Evolutionary conservation across 1,140 invertebrate species (phyloP), one percentile per base, ranked within the genome.

Genomic region (Apis laboriosa): DNA sequence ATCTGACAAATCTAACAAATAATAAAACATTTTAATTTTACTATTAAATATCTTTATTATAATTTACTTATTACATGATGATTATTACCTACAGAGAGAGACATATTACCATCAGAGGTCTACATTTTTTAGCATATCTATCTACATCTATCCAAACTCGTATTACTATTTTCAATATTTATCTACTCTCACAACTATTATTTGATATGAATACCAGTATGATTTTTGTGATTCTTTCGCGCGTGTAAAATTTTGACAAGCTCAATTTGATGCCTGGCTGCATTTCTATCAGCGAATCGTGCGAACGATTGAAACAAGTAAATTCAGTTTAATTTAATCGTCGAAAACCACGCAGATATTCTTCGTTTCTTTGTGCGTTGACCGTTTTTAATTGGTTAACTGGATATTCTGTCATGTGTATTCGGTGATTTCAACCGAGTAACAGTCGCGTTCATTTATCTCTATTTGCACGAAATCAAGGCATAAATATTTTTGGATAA

Each of bases 261-360:
- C n/a, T 7, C 60, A 80, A 75, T 80, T 80, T 66, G 34, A 75
- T 34, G 78, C 60, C 56, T 34, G 60, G 21, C 34, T 75, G 71
- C 60, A 53, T 80, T 80, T 66, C 71, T 53, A n/a, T 1, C 61
- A 56, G 12, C 13, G 56, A 64, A 56, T 56, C 70, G 8, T 21
- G 19, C 28, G 70, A 64, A 66, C 78, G 64, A 80, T 75, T 9
- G 78, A 21, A 56, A 24, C 71, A 71, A 19, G 60, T 34, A 53
- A 74, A 75, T 56, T 66, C 78, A 34, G 53, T 80, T 66, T 80
- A 80, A 80, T 80, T 73, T 73, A 80, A 80, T 80, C 78, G 58
- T 75, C 60, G 34, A 9, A 19, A 49, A 24, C 61, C 34, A 17
- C 2, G 17, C 17, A 51, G n/a, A 75, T 80, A 75, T 74, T 53